Percentiles rank a stretch among this genome's conserved stretches.
Conservation (phyloP, 2,888 invertebrate species). For the Xiphydria camelus region DNA sequence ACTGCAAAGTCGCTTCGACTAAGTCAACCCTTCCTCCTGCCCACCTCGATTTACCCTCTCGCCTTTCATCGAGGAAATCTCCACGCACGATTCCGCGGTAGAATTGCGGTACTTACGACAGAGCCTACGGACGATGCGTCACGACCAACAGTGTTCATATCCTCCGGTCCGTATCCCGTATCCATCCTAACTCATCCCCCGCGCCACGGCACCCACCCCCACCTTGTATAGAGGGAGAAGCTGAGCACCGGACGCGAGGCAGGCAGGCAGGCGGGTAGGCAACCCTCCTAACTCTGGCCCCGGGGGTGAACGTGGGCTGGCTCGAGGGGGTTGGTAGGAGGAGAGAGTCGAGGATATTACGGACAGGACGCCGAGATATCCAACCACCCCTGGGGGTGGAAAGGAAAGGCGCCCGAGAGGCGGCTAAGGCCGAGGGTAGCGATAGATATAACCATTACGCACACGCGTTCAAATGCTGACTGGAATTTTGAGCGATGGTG, state of each 20-base stretch:
- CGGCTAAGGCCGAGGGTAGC: conserved; percentile 39
- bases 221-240: conserved; percentile 36
- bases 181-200: conserved; percentile 37
- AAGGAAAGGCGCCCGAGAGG: conserved; percentile 25
- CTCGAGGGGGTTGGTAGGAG: conserved; percentile 29
- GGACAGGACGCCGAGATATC: conserved; percentile 55
- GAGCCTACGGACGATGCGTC: not conserved
- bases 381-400: conserved; percentile 37
- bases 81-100: too few relatives aligned
- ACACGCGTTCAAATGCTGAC: conserved; percentile 41
- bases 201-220: conserved; percentile 41
- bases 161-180: conserved; percentile 15
- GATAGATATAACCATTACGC: conserved; percentile 48
- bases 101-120: too few relatives aligned
- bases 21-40: too few relatives aligned
- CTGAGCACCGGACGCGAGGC: conserved; percentile 36
- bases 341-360: conserved; percentile 53
- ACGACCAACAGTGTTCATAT: conserved; percentile 8
- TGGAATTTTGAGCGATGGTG: conserved; percentile 32
- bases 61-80: too few relatives aligned
- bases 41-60: too few relatives aligned
- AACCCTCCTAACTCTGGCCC: conserved; percentile 49
- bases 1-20: too few relatives aligned
- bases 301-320: conserved; percentile 20
- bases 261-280: conserved; percentile 37